phyloP scores from a whole-genome alignment of 2,113 vertebrate genomes.

The Canis aureus region DNA sequence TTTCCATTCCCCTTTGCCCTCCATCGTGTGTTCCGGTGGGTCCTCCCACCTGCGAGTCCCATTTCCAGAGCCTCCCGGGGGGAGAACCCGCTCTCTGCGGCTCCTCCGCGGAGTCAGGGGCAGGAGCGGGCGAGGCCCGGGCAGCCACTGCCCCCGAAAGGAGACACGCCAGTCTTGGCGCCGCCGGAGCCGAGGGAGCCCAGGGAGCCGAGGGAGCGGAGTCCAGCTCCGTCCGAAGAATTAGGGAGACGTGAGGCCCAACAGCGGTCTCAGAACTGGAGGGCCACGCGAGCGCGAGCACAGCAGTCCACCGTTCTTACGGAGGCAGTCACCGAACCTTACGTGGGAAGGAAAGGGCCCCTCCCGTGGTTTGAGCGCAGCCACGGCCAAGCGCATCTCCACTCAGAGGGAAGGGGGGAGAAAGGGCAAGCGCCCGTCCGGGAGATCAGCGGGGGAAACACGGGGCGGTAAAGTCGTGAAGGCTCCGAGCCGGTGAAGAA shows the following conservation, averaged over 20 bases:
- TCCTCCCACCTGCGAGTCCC: background rate
- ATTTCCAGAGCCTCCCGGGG: background rate
- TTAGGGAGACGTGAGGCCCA: background rate
- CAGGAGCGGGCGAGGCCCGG: background rate
- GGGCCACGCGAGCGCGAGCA: background rate
- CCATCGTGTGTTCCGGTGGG: background rate
- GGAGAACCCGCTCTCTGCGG: background rate
- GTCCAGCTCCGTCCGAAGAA: background rate
- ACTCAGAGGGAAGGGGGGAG: accelerated
- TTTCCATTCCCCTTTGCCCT: background rate
- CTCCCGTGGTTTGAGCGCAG: background rate
- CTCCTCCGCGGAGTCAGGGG: background rate
- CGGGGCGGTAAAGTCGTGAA: background rate
- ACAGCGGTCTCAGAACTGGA: background rate
- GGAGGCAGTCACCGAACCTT: background rate
- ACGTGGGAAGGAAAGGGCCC: background rate
- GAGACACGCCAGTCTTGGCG: background rate
- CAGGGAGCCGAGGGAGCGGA: background rate
- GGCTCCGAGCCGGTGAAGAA: background rate
- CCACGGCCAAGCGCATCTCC: background rate
- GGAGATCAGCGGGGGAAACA: background rate
- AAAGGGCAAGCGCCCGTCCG: background rate
- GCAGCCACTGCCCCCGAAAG: background rate
- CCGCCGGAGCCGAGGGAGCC: background rate
- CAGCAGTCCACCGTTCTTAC: background rate